phyloP scores from a whole-genome alignment of 2,113 vertebrate genomes.

The Trichechus manatus region DNA sequence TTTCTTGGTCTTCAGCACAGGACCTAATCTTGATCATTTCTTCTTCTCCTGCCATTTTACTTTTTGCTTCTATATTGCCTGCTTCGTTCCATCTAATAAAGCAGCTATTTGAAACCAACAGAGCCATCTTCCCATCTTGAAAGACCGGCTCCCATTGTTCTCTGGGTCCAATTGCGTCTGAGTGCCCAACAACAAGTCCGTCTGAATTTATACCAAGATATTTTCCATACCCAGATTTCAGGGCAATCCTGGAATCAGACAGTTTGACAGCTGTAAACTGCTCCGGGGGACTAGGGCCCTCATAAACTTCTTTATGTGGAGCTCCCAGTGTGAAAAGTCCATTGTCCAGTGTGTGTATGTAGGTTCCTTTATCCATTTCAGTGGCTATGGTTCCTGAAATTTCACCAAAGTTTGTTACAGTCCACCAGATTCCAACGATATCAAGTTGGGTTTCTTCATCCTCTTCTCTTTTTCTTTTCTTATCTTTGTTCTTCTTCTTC shows the following conservation, averaged over 20 bases:
- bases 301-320: slow-evolving; percentile 95
- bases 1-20: slow-evolving; percentile 91
- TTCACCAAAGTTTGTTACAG: slow-evolving; percentile 92
- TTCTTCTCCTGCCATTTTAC: slow-evolving; percentile 93
- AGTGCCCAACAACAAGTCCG: slow-evolving; percentile 95
- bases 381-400: slow-evolving; percentile 96
- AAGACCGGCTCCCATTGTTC: slow-evolving; percentile 99
- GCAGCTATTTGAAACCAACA: slow-evolving; percentile 96
- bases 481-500: no score
- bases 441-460: no score
- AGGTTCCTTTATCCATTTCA: slow-evolving; percentile 96
- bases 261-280: slow-evolving; percentile 97
- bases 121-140: slow-evolving; percentile 96
- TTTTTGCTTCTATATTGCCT: slow-evolving; percentile 96
- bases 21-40: slow-evolving; percentile 97
- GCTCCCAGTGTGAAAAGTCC: slow-evolving; percentile 97
- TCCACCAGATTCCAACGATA: slow-evolving; percentile 93
- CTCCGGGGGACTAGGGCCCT: slow-evolving; percentile 96
- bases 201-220: slow-evolving; percentile 98
- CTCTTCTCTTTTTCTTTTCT: no score
- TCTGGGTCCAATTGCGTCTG: slow-evolving; percentile 96
- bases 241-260: slow-evolving; percentile 96
- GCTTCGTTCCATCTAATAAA: slow-evolving; percentile 97
- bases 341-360: slow-evolving; percentile 96
- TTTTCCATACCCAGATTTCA: slow-evolving; percentile 99